Evolutionary conservation across 2,113 vertebrate genomes (phyloP).

Genomic region (Ameiurus melas): DNA sequence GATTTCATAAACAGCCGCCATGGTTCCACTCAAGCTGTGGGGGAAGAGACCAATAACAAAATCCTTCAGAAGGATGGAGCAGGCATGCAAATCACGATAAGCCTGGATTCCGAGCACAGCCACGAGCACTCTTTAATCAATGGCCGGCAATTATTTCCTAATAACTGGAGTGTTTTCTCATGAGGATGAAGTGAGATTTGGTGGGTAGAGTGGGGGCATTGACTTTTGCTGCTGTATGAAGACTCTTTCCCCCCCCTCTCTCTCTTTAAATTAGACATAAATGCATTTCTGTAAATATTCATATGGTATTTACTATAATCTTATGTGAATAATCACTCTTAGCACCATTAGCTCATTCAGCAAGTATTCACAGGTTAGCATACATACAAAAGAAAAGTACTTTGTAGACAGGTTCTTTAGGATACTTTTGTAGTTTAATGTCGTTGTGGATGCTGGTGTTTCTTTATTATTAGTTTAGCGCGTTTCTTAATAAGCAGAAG

Average conservation of each 20-base stretch:
- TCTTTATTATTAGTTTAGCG: background rate
- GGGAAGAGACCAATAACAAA: slow-evolving; percentile 11
- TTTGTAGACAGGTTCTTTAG: background rate
- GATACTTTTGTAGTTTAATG: background rate
- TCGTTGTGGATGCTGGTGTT: background rate
- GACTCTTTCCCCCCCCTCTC: background rate
- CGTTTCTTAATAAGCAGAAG: background rate
- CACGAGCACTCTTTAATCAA: slow-evolving; percentile 17
- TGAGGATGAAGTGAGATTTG: slow-evolving; percentile 3
- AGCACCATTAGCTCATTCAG: background rate
- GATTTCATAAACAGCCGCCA: slow-evolving; percentile 41
- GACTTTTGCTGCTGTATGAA: background rate
- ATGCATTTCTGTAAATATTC: background rate
- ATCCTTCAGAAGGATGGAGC: slow-evolving; percentile 30
- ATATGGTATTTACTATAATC: background rate
- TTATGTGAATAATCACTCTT: background rate
- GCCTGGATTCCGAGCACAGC: slow-evolving; percentile 3
- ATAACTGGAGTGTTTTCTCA: slow-evolving; percentile 22
- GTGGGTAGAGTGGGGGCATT: too few relatives aligned
- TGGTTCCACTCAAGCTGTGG: slow-evolving; percentile 25
- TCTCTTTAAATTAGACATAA: background rate
- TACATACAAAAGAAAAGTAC: background rate
- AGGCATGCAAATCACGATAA: slow-evolving; percentile 18
- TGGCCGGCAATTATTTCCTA: slow-evolving; percentile 26
- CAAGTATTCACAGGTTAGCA: background rate